phyloP scores from a whole-genome alignment of 2,888 invertebrate genomes.

The Aricia artaxerxes region DNA sequence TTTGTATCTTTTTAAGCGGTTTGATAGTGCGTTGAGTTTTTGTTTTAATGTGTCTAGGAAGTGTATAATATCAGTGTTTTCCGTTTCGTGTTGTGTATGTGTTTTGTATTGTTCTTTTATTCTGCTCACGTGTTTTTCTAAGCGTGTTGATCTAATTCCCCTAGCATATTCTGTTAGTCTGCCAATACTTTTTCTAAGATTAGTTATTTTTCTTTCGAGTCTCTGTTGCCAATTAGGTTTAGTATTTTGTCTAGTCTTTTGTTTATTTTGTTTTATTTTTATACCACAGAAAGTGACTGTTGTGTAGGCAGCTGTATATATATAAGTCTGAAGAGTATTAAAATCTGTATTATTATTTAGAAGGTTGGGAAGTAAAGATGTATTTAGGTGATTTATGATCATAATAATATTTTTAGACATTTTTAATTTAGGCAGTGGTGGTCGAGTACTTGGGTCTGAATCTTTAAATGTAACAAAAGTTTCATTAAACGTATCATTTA shows the following conservation, averaged over 20 bases:
- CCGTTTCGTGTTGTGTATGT: not conserved
- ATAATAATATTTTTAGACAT: too few species aligned
- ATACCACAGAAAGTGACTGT: not conserved
- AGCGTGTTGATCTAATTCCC: not conserved
- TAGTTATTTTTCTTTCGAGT: not conserved
- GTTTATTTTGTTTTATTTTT: not conserved
- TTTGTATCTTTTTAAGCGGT: slow-evolving; percentile 5
- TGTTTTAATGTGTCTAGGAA: slow-evolving; percentile 15
- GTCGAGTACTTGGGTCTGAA: not conserved
- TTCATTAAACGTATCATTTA: too few species aligned
- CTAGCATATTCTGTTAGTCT: not conserved
- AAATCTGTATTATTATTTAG: not conserved
- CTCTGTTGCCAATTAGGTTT: not conserved
- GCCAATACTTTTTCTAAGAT: slow-evolving; percentile 3
- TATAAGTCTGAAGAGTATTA: not conserved
- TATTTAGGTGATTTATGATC: not conserved
- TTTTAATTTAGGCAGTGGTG: not conserved
- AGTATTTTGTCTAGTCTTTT: not conserved
- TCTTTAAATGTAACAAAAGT: not conserved
- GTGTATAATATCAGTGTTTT: not conserved
- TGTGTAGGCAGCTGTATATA: not conserved
- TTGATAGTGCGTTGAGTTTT: not conserved
- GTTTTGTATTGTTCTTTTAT: too few species aligned
- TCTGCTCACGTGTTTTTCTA: too few species aligned
- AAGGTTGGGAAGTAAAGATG: not conserved